Evolutionary conservation across 2,113 vertebrate genomes (phyloP), one percentile per base, ranked within the genome.

Genomic region (Myotis davidii): DNA sequence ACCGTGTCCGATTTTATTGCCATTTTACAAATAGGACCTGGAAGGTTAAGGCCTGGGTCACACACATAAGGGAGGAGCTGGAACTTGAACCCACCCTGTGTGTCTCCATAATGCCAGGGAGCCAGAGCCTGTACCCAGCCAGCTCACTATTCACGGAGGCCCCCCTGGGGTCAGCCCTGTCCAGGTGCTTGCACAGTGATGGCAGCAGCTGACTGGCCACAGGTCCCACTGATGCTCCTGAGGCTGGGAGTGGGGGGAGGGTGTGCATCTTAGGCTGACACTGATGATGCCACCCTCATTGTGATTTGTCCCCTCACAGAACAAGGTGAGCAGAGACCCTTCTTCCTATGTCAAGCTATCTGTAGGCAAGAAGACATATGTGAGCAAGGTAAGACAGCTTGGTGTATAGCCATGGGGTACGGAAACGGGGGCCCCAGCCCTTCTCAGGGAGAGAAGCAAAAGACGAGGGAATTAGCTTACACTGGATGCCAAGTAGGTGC

Each of bases 341-440:
- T 99, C 98, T 92, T 99, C 99, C 29, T 99, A 98, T 0, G 99
- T 99, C 94, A 98, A 99, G 96, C 97, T 99, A 2, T 98, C 99
- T 1, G 93, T 99, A 61, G 99, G 99, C 88, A 97, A 98, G 73
- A 98, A 98, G 77, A 99, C 98, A 67, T 97, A 98, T 20, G 99
- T 98, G 96, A 99, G 99, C 98, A 99, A 99, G 99, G 99, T 99
- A 98, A 97, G 96, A 37, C 0, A 52, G 45, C 37, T 21, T 21
- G 25, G 45, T 18, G 7, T 34, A 56, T 1, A 13, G 72, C 69
- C 56, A 11, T 27, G 13, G 61, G 74, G 5, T 10, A 14, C 21
- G 72, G 45, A 94, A 81, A 18, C 18, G 54, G 59, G 90, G 59
- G 54, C 27, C 32, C 56, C 50, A 32, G 1, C 32, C 59, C 81